Percentiles rank a stretch among this genome's conserved stretches.
These are phyloP conservation scores for Megaleporinus macrocephalus DNA, from an alignment of 2,113 vertebrate genomes.

Conservation along the genomic window DNA sequence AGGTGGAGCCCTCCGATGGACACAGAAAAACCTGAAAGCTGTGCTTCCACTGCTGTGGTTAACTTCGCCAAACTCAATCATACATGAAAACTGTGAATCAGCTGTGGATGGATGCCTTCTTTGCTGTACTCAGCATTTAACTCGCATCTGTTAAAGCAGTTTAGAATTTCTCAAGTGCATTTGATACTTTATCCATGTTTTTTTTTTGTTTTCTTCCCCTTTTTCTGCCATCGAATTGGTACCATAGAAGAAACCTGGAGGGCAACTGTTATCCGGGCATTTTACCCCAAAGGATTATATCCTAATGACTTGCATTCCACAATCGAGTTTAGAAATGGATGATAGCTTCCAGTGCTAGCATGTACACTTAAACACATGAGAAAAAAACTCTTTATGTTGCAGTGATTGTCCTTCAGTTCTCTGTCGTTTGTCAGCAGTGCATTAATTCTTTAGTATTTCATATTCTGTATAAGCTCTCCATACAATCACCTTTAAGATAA, in stretches of 20 bases:
- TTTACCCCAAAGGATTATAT: not conserved
- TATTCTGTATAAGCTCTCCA: not conserved
- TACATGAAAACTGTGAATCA: constrained; percentile 20
- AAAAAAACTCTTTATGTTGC: not conserved
- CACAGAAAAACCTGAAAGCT: not conserved
- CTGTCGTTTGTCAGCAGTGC: not conserved
- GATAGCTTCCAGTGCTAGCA: not conserved
- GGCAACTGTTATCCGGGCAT: not conserved
- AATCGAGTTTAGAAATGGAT: not conserved
- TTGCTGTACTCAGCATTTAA: constrained; percentile 9
- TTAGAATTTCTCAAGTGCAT: not conserved
- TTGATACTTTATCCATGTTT: constrained; percentile 1
- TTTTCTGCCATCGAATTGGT: not conserved
- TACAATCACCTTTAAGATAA: constrained; percentile 5
- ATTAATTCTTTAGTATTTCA: constrained; percentile 1
- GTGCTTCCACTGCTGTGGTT: not conserved
- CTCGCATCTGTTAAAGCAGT: not conserved
- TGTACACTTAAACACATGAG: not conserved
- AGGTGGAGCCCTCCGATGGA: constrained; percentile 28
- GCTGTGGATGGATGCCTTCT: not conserved
- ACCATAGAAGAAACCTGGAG: not conserved
- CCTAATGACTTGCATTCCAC: not conserved
- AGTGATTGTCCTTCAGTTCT: not conserved
- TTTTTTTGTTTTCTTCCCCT: not conserved
- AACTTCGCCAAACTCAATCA: constrained; percentile 34